Evolutionary conservation across 2,797 vertebrate species (phyloP).

Genomic region (Alexandromys oeconomus): DNA sequence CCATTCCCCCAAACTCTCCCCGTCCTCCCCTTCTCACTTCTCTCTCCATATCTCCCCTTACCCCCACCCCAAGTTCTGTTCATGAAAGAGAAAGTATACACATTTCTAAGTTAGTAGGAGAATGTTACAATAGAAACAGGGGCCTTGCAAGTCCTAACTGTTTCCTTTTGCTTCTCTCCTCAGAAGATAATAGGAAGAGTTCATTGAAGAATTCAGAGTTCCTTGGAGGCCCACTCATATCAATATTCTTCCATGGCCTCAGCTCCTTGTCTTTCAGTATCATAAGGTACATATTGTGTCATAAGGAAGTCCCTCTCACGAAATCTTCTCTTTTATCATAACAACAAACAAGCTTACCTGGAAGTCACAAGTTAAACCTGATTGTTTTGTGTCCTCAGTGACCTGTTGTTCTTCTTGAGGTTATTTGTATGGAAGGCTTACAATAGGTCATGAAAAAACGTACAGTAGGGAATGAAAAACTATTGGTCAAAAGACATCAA

Average conservation of each 20-base stretch:
- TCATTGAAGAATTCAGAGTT: not conserved
- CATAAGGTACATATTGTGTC: too few species aligned
- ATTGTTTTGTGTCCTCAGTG: not conserved
- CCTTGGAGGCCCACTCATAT: not conserved
- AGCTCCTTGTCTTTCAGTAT: not conserved
- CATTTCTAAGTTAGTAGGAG: not conserved
- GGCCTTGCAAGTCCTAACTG: accelerated
- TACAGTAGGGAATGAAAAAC: not conserved
- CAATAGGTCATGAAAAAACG: not conserved
- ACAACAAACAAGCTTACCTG: not conserved
- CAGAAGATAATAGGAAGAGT: not conserved
- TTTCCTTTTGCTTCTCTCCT: not conserved
- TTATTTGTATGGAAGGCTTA: not conserved
- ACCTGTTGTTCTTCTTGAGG: not conserved
- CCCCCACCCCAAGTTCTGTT: not conserved
- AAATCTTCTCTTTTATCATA: not conserved
- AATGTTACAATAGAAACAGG: not conserved
- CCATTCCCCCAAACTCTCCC: too few species aligned
- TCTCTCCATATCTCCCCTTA: too few species aligned
- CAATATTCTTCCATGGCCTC: accelerated
- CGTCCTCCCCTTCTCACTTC: too few species aligned
- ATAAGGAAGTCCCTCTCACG: not conserved
- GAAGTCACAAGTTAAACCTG: not conserved
- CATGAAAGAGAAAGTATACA: not conserved
- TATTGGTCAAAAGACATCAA: not conserved